Evolutionary conservation across 2,797 vertebrate species (phyloP), one percentile per base, ranked within the genome.

Genomic region (Clamator glandarius): DNA sequence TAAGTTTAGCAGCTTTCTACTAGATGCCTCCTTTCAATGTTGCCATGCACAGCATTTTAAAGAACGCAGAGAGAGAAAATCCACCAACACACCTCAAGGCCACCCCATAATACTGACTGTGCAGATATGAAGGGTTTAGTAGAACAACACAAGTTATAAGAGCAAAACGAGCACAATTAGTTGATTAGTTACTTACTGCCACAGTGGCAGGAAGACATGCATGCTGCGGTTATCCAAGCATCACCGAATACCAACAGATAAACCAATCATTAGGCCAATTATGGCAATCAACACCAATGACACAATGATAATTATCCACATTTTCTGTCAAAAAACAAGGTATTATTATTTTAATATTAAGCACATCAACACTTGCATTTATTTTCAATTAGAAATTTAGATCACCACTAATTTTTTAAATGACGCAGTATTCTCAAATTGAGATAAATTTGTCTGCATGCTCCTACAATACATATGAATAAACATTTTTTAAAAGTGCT

Each of bases 201-300:
- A 39, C 54, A 77, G 67, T 42, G 95, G 96, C 96, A 97, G 94
- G 92, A 92, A 90, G 70, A 83, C 96, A 96, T n/a, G 89, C 93
- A 93, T 54, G 83, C 92, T 90, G 95, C 68, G 36, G 87, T 77
- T 77, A 96, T 93, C 95, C 91, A 75, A 87, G 76, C 81, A 86
- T 98, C 97, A 98, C 74, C 90, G 96, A 96, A 98, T 96, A 97
- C 99, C 98, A 46, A 99, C 98, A 92, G 98, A 99, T 90, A 99
- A 98, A 90, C 99, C 99, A 90, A 99, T 97, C 92, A 99, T 98
- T 94, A 99, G 98, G 95, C 97, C 98, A 92, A 99, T 95, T 95
- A 99, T 88, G 83, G 98, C 98, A 93, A 98, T 94, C 95, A 99
- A 97, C 95, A 98, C 98, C 98, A 99, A 92, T 57, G 97, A 95